A percentile compares a stretch with the other conserved stretches of the same genome.
Evolutionary conservation across 2,888 invertebrate genomes (phyloP).

Genomic region (Caradrina kadenii): DNA sequence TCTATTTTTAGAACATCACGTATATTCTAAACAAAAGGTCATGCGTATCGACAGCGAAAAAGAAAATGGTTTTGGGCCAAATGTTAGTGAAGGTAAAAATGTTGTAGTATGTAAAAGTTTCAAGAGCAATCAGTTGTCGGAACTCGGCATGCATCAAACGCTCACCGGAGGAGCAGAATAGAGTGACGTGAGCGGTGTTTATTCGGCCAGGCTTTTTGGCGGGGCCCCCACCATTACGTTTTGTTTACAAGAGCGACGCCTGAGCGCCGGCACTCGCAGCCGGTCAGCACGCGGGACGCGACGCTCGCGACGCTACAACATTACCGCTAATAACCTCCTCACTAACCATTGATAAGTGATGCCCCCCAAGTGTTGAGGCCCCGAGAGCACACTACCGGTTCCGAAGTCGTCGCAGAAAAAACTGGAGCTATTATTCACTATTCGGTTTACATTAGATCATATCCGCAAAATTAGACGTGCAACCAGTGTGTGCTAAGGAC

Average conservation of each 20-base stretch:
- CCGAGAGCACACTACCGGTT: constrained; percentile 66
- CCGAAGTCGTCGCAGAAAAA: constrained; percentile 65
- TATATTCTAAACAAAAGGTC: constrained; percentile 22
- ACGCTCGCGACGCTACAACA: constrained; percentile 73
- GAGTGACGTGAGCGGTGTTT: constrained; percentile 85
- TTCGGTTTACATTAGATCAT: constrained; percentile 66
- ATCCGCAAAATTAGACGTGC: constrained; percentile 70
- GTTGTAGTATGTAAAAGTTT: constrained; percentile 53
- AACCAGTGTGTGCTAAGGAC: constrained; percentile 77
- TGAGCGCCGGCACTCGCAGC: constrained; percentile 86
- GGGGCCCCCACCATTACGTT: constrained; percentile 88
- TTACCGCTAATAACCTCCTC: constrained; percentile 63
- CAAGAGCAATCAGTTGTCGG: constrained; percentile 56
- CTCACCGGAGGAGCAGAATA: constrained; percentile 67
- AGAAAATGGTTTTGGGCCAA: constrained; percentile 17
- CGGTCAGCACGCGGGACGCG: constrained; percentile 84
- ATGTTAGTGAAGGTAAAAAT: constrained; percentile 44
- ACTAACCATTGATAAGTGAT: constrained; percentile 75
- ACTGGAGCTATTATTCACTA: constrained; percentile 66
- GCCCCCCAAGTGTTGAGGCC: constrained; percentile 71
- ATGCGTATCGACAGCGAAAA: constrained; percentile 5
- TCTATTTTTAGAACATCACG: constrained; percentile 33
- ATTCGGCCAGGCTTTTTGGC: constrained; percentile 87
- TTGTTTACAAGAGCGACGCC: constrained; percentile 88
- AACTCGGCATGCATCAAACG: constrained; percentile 67